Base-by-base conservation (phyloP, 2,113 vertebrate genomes). In the Catharus bicknelli region DNA sequence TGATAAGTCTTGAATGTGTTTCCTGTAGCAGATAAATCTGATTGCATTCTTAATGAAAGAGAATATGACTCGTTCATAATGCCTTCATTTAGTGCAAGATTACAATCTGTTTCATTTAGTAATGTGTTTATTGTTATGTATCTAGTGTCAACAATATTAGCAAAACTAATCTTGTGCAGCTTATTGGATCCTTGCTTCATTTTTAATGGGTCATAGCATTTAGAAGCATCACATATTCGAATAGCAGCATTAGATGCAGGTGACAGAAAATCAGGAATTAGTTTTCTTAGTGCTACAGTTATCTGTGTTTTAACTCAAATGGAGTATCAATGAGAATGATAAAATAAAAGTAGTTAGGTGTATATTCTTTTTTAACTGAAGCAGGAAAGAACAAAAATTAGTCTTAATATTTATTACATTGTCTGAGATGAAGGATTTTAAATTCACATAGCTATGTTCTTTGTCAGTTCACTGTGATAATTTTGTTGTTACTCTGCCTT, bases 1-100 rank as follows among this genome's bases (percentile, higher is more conserved):
- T 95, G 93, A 88, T 92, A 87, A 88, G 26, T 70, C 62, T 76
- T 92, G 72, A 95, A 79, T 88, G 50, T 94, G 54, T 90, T 95
- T 93, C 92, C 87, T 88, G 27, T 70, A 73, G 61, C 34, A 93
- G 40, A 94, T 79, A 91, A 76, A 92, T 93, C 67, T 74, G 86
- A 94, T 89, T 91, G 53, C 50, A 59, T 67, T 86, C 85, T 79
- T 90, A 94, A 87, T 3, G 21, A 84, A 90, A 75, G 45, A 10
- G 34, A 83, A 13, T 77, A 79, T 79, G 32, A 36, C 64, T 92
- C 22, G 32, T 73, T 92, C 48, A 57, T 94, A 86, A 81, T 42
- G 48, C 50, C 59, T 91, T 93, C 43, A 73, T 86, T 90, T 89
- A 79, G 13, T 55, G 81, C 19, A 94, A 88, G 76, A 94, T 94